Percentiles rank a stretch among this genome's conserved stretches.
Conservation (phyloP, 2,888 invertebrate species). For the Anorthoa munda region DNA sequence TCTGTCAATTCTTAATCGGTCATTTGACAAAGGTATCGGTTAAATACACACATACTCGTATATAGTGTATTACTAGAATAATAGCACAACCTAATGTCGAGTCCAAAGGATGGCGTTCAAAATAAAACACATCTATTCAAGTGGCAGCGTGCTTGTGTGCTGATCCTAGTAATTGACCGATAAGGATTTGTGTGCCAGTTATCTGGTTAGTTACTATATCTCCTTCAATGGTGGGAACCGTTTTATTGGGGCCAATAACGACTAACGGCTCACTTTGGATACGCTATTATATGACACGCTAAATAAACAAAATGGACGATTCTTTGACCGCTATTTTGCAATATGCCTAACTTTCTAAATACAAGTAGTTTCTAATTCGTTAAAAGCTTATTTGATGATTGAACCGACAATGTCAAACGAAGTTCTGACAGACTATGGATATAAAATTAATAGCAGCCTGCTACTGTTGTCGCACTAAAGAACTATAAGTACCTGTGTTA, state of each 20-base stretch:
- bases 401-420: neutral
- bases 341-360: slow-evolving; percentile 59
- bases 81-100: neutral
- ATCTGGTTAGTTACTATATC: slow-evolving; percentile 20
- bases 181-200: slow-evolving; percentile 64
- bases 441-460: too few species aligned
- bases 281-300: slow-evolving; percentile 24
- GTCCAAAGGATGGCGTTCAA: slow-evolving; percentile 17
- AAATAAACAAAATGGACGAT: slow-evolving; percentile 41
- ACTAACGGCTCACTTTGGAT: slow-evolving; percentile 36
- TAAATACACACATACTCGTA: slow-evolving; percentile 10
- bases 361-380: slow-evolving; percentile 14
- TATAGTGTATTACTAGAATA: slow-evolving; percentile 21
- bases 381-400: slow-evolving; percentile 1
- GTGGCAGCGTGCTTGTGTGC: slow-evolving; percentile 37
- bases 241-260: slow-evolving; percentile 49
- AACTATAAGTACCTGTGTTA: too few species aligned
- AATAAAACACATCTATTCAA: slow-evolving; percentile 35
- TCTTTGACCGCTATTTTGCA: slow-evolving; percentile 26
- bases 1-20: slow-evolving; percentile 1
- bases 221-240: slow-evolving; percentile 50
- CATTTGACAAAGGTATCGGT: slow-evolving; percentile 17
- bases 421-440: neutral
- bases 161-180: slow-evolving; percentile 65
- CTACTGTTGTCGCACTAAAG: too few species aligned